phyloP scores from a whole-genome alignment of 2,888 invertebrate species.

The Philopedon plagiatum region DNA sequence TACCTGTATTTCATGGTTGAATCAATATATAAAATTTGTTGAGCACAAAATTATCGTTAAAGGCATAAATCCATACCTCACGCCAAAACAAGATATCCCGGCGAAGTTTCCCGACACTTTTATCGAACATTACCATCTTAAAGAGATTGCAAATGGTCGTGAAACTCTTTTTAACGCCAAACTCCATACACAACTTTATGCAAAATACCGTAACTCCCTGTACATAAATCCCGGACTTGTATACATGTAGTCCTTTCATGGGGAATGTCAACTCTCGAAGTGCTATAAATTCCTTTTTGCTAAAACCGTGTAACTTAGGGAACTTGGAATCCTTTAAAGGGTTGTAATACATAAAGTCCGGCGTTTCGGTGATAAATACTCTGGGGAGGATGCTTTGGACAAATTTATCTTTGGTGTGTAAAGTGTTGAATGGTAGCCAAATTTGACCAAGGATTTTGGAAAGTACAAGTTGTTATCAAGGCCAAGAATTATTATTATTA shows the following conservation, averaged over 20 bases:
- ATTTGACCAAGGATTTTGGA: conserved; percentile 24
- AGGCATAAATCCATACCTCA: too few species aligned
- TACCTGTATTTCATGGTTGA: too few species aligned
- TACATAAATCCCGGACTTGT: conserved; percentile 12
- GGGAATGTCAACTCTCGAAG: conserved; percentile 45
- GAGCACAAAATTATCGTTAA: too few species aligned
- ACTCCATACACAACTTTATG: conserved; percentile 38
- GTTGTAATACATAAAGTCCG: conserved; percentile 50
- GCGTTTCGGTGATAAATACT: conserved; percentile 50
- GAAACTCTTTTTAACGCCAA: conserved; percentile 28
- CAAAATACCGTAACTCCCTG: conserved; percentile 36
- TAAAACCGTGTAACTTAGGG: conserved; percentile 48
- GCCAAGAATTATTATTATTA: too few species aligned
- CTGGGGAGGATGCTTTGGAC: conserved; percentile 40
- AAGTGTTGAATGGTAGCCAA: conserved; percentile 39
- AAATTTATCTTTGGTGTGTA: conserved; percentile 42
- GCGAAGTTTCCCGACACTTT: conserved; percentile 30
- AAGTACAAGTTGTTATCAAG: background rate
- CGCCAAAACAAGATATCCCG: background rate
- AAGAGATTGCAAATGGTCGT: conserved; percentile 30
- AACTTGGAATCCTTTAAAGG: conserved; percentile 50
- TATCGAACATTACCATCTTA: conserved; percentile 42
- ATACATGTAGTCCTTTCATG: conserved; percentile 19
- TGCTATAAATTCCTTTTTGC: conserved; percentile 52
- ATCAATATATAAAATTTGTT: too few species aligned